These are phyloP conservation scores for Aphis craccivora DNA, from an alignment of 1,140 invertebrate genomes.

Conservation along the genomic window DNA sequence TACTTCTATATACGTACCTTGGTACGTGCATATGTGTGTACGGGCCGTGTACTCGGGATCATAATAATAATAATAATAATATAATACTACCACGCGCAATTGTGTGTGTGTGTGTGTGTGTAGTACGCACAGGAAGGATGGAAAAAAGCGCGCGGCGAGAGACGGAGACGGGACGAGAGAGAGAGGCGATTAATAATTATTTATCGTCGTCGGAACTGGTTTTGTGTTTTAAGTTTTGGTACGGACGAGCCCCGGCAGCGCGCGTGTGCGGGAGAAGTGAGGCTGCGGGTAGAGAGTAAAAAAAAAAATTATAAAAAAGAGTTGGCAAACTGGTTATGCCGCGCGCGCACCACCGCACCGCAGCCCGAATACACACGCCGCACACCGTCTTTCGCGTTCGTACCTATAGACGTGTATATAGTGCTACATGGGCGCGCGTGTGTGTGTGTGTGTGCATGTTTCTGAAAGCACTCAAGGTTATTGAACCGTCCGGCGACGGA, in stretches of 20 bases:
- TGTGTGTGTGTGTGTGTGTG: not conserved
- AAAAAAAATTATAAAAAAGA: conserved; percentile 32
- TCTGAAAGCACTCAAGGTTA: conserved; percentile 46
- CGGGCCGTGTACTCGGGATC: not conserved
- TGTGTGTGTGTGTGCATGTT: not conserved
- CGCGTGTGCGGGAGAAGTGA: conserved; percentile 1
- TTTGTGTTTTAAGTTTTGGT: conserved; percentile 56
- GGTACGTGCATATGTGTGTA: not conserved
- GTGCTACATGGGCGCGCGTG: not conserved
- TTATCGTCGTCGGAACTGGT: conserved; percentile 60
- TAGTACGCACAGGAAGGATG: not conserved
- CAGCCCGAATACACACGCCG: not conserved
- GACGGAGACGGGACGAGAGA: conserved; percentile 59
- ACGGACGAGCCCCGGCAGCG: not conserved
- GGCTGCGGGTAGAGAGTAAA: conserved; percentile 12
- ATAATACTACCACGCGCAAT: conserved; percentile 22
- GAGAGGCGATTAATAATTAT: conserved; percentile 61
- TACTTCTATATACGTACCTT: not conserved
- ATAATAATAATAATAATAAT: not conserved
- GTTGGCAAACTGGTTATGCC: conserved; percentile 58
- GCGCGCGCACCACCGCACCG: not conserved
- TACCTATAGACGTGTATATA: not conserved
- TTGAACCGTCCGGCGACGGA: conserved; percentile 50
- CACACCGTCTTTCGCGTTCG: conserved; percentile 39
- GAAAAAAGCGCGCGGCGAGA: not conserved